These are phyloP conservation scores for Hirtodrosophila alboralis DNA, from an alignment of 2,888 invertebrate genomes.

Conservation along the genomic window DNA sequence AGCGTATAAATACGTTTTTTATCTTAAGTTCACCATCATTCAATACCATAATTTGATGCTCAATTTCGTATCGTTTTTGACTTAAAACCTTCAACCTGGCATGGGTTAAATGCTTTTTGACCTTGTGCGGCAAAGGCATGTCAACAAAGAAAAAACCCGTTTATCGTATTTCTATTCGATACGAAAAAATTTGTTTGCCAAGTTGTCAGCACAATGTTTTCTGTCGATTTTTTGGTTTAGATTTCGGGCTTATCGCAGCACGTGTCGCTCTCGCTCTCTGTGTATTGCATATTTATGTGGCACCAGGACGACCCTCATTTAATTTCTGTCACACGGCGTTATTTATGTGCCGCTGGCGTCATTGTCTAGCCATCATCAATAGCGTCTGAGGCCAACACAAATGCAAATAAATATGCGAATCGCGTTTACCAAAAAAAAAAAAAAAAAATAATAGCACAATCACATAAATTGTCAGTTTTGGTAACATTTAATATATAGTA, in stretches of 20 bases:
- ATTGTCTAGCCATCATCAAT: constrained; percentile 70
- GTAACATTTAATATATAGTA: background rate
- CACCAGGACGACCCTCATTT: constrained; percentile 67
- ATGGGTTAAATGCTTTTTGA: constrained; percentile 65
- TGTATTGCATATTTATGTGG: constrained; percentile 54
- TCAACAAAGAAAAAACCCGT: constrained; percentile 26
- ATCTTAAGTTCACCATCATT: constrained; percentile 42
- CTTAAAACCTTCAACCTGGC: constrained; percentile 26
- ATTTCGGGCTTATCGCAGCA: constrained; percentile 30
- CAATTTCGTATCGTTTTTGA: constrained; percentile 48
- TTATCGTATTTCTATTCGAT: constrained; percentile 34
- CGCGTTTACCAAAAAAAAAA: constrained; percentile 15
- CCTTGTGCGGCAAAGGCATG: constrained; percentile 49
- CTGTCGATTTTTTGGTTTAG: constrained; percentile 34
- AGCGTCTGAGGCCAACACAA: constrained; percentile 24
- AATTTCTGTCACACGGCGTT: constrained; percentile 75
- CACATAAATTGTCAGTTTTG: constrained; percentile 66
- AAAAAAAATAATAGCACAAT: constrained; percentile 23
- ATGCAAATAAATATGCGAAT: constrained; percentile 67
- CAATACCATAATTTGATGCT: constrained; percentile 67
- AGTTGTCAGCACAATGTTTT: constrained; percentile 59
- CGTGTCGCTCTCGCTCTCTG: too few relatives aligned
- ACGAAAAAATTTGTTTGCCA: constrained; percentile 75
- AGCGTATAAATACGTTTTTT: constrained; percentile 27
- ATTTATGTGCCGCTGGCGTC: constrained; percentile 61